These are phyloP conservation scores for Catalaphyllia jardinei DNA, from an alignment of 64 coral and sea anemone species.

Conservation along the genomic window DNA sequence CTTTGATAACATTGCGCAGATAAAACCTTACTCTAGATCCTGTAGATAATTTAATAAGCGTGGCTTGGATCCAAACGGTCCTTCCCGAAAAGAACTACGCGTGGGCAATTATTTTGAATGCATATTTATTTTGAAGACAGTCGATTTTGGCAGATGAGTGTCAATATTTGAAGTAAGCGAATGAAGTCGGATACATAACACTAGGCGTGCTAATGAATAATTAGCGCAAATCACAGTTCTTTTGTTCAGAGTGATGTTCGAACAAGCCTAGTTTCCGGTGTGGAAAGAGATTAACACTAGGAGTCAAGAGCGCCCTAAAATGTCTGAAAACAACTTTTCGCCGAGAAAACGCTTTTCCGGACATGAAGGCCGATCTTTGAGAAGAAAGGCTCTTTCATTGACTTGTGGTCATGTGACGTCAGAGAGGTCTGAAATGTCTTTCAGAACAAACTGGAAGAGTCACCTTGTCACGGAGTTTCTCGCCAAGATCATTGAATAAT, in stretches of 20 bases:
- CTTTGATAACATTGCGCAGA: constrained; percentile 16
- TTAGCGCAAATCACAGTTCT: constrained; percentile 86
- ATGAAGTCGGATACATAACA: constrained; percentile 26
- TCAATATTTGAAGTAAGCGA: constrained; percentile 40
- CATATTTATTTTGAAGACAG: background rate
- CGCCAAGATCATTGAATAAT: background rate
- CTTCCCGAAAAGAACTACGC: background rate
- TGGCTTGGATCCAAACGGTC: background rate
- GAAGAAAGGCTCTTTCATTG: constrained; percentile 27
- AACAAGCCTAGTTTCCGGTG: constrained; percentile 96
- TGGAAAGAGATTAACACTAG: constrained; percentile 64
- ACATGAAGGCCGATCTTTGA: background rate
- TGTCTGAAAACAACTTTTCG: constrained; percentile 40
- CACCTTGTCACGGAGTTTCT: background rate
- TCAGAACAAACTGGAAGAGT: constrained; percentile 19
- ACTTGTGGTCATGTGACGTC: constrained; percentile 17
- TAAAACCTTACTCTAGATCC: background rate
- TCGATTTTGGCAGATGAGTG: background rate
- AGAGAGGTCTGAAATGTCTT: background rate
- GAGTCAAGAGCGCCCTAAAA: constrained; percentile 40
- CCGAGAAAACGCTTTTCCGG: constrained; percentile 13
- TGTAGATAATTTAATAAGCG: background rate
- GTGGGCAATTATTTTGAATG: background rate
- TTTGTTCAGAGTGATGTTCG: constrained; percentile 95
- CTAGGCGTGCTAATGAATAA: constrained; percentile 76